Conservation (phyloP, 1,140 invertebrate genomes). For the Drosophila baimaii region DNA sequence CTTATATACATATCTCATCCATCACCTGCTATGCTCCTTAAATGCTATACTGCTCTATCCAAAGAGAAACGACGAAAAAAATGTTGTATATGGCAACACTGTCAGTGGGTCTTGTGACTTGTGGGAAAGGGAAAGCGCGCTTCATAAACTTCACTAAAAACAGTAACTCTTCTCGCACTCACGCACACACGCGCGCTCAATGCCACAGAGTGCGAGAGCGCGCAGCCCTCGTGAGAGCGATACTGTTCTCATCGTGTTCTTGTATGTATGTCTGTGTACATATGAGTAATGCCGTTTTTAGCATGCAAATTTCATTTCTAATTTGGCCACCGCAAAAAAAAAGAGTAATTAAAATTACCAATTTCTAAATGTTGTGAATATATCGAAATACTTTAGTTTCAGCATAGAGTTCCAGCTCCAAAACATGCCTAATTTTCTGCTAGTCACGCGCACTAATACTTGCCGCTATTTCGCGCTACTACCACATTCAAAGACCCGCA, state of each 20-base stretch:
- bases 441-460: slow-evolving; percentile 71
- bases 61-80: slow-evolving; percentile 18
- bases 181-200: slow-evolving; percentile 31
- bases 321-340: slow-evolving; percentile 48
- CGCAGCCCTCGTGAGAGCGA: slow-evolving; percentile 41
- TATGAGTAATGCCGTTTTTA: slow-evolving; percentile 75
- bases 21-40: slow-evolving; percentile 7
- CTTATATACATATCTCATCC: background rate
- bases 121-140: slow-evolving; percentile 66
- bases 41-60: slow-evolving; percentile 15
- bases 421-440: slow-evolving; percentile 52
- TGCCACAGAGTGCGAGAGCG: slow-evolving; percentile 46
- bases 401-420: slow-evolving; percentile 23
- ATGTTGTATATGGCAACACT: slow-evolving; percentile 70
- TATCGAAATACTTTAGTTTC: slow-evolving; percentile 18
- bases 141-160: slow-evolving; percentile 67
- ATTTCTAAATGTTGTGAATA: slow-evolving; percentile 25
- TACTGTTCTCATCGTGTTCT: slow-evolving; percentile 14
- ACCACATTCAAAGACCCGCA: slow-evolving; percentile 47
- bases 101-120: slow-evolving; percentile 69
- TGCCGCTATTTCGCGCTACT: slow-evolving; percentile 50
- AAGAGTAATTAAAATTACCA: slow-evolving; percentile 47
- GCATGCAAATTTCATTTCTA: slow-evolving; percentile 63
- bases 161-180: slow-evolving; percentile 59
- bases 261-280: slow-evolving; percentile 32